Evolutionary conservation across 2,888 invertebrate species (phyloP), one percentile per base, ranked within the genome.

Genomic region (Heliconius charithonia): DNA sequence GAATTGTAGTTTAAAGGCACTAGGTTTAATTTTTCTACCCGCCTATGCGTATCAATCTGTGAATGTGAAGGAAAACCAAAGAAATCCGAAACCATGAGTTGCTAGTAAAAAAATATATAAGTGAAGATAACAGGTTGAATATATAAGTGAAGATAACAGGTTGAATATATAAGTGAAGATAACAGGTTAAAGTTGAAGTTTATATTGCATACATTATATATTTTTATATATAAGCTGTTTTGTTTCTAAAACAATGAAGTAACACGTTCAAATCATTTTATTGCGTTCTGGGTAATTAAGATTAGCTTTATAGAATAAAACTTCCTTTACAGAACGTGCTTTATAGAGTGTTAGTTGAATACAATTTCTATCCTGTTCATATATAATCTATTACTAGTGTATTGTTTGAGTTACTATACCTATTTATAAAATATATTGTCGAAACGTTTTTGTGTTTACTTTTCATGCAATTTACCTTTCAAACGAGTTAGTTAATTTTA

Each of bases 211-310:
- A 56, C 10, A 56, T 56, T 9, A n/a, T 56, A 22, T 56, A 19
- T 27, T 66, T 22, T 66, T 16, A 10, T 19, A 51, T 19, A 51
- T 19, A 19, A 51, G 51, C 51, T 67, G 32, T 32, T 67, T 66
- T 66, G 22, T 66, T 66, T 66, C n/a, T 37, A 37, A 67, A 67
- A 67, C 66, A 67, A 67, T 67, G 56, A 22, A 22, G 22, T 19
- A 71, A 13, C 71, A 22, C 22, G 51, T 56, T 51, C 13, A 56
- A 27, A 22, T 4, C 22, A 56, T 13, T 27, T 51, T 71, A 71
- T 56, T 71, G 71, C 71, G 71, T 71, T 51, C 51, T 13, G 71
- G 10, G 12, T 71, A 56, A 71, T 71, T 71, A 29, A 29, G 29
- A 29, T 51, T 56, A 56, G 29, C 71, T 51, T 29, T 71, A 27